phyloP scores from a whole-genome alignment of 2,888 invertebrate species.

The Panorpa germanica region DNA sequence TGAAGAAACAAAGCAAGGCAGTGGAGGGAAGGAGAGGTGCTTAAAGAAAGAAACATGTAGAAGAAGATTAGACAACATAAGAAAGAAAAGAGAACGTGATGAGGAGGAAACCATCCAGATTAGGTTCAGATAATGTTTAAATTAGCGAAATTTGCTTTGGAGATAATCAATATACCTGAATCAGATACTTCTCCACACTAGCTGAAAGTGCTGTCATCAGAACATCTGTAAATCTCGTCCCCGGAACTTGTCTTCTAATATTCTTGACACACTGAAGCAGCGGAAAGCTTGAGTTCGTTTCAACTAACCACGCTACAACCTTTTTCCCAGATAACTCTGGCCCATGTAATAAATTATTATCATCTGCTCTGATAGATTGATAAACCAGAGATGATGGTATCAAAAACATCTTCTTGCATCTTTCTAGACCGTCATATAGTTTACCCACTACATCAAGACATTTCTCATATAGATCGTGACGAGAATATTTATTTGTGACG shows the following conservation, averaged over 20 bases:
- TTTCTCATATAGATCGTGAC: too few species aligned
- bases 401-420: slow-evolving; percentile 6
- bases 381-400: slow-evolving; percentile 16
- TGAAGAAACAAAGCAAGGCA: too few species aligned
- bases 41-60: too few species aligned
- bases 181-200: slow-evolving; percentile 25
- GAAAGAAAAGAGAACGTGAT: too few species aligned
- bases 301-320: slow-evolving; percentile 21
- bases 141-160: too few species aligned
- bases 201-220: slow-evolving; percentile 27
- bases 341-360: slow-evolving; percentile 27
- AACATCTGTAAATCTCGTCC: slow-evolving; percentile 27
- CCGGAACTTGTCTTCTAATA: slow-evolving; percentile 19
- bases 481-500: too few species aligned
- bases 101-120: too few species aligned
- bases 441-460: background rate
- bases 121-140: too few species aligned
- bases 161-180: slow-evolving; percentile 17
- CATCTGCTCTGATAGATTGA: slow-evolving; percentile 19
- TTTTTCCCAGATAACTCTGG: slow-evolving; percentile 25
- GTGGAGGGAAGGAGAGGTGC: too few species aligned
- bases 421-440: background rate
- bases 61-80: too few species aligned
- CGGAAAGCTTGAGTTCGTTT: slow-evolving; percentile 20
- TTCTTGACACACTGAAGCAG: slow-evolving; percentile 22